phyloP scores from a whole-genome alignment of 2,113 vertebrate genomes.

The Paedocypris sp. region DNA sequence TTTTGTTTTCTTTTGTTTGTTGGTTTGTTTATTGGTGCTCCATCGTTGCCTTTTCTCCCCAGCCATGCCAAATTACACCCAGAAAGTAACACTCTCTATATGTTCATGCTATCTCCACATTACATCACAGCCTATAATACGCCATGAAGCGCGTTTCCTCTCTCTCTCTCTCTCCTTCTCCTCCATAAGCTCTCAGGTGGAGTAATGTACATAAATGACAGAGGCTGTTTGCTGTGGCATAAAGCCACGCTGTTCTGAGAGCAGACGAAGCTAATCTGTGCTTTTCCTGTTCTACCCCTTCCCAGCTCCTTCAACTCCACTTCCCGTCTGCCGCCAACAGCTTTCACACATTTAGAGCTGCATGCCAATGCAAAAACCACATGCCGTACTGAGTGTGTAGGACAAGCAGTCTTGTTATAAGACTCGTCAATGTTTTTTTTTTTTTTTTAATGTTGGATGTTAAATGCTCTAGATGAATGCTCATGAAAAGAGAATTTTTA shows the following conservation, averaged over 20 bases:
- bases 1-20: too few species aligned
- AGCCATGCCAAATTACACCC: slow-evolving; percentile 37
- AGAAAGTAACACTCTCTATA: slow-evolving; percentile 45
- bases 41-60: slow-evolving; percentile 42
- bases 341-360: slow-evolving; percentile 24
- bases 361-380: slow-evolving; percentile 15
- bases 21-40: too few species aligned
- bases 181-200: slow-evolving; percentile 1
- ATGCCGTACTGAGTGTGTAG: not conserved
- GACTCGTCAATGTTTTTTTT: too few species aligned
- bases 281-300: slow-evolving; percentile 34
- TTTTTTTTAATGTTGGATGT: not conserved
- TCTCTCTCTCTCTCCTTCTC: not conserved
- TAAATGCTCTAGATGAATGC: not conserved
- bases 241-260: slow-evolving; percentile 43
- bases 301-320: not conserved
- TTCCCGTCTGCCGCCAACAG: slow-evolving; percentile 35
- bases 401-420: too few species aligned
- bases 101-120: slow-evolving; percentile 29
- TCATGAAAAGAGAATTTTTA: not conserved
- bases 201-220: not conserved
- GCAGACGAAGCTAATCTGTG: slow-evolving; percentile 42
- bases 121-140: slow-evolving; percentile 46
- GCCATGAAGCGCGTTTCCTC: slow-evolving; percentile 33
- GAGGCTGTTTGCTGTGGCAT: slow-evolving; percentile 25